These are phyloP conservation scores for Ectemnius cavifrons DNA, from an alignment of 2,888 invertebrate genomes.

Conservation along the genomic window DNA sequence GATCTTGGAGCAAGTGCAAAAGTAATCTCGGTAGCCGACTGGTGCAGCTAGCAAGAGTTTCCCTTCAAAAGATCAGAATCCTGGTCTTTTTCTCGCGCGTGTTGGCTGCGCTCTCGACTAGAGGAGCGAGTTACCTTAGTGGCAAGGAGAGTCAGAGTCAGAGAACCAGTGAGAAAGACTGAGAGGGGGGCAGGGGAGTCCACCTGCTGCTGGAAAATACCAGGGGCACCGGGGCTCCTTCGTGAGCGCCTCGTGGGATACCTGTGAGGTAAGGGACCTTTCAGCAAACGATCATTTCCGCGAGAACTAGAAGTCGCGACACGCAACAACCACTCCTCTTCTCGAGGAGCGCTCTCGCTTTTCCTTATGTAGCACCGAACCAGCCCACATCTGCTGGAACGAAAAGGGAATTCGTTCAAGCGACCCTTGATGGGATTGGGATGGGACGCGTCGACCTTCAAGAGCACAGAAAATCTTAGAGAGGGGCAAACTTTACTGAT, in stretches of 20 bases:
- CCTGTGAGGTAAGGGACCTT: slow-evolving; percentile 50
- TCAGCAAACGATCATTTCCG: slow-evolving; percentile 2
- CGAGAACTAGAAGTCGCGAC: slow-evolving; percentile 6
- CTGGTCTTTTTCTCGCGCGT: too few species aligned
- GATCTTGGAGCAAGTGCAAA: not conserved
- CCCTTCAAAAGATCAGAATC: not conserved
- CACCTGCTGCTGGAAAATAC: slow-evolving; percentile 51
- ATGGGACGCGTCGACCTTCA: too few species aligned
- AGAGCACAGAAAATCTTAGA: too few species aligned
- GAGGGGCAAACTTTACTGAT: too few species aligned
- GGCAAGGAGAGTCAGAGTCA: not conserved
- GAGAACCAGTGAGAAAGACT: too few species aligned
- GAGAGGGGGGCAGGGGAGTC: slow-evolving; percentile 27
- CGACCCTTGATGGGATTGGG: too few species aligned
- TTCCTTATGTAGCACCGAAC: too few species aligned
- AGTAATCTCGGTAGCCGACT: not conserved
- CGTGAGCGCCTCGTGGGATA: slow-evolving; percentile 46
- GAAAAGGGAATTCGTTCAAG: not conserved
- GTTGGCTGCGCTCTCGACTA: slow-evolving; percentile 18
- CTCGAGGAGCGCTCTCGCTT: too few species aligned
- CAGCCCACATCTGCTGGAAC: too few species aligned
- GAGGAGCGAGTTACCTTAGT: slow-evolving; percentile 38
- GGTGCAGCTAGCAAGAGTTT: slow-evolving; percentile 23
- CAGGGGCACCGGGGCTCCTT: slow-evolving; percentile 41
- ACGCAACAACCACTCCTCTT: not conserved